Evolutionary conservation across 2,797 vertebrate species (phyloP).

Genomic region (Cheirogaleus major): DNA sequence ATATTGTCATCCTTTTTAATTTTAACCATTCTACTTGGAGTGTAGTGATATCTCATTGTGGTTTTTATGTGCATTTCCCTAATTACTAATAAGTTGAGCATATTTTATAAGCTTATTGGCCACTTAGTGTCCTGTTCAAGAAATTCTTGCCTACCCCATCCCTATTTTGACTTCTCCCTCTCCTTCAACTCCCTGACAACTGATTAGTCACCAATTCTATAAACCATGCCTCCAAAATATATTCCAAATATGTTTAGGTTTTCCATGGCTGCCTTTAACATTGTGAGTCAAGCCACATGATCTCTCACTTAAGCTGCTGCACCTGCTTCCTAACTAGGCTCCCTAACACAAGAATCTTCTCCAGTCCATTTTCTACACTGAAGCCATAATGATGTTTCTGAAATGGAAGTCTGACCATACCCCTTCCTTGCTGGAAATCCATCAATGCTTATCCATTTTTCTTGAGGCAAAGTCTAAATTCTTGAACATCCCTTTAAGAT

Average conservation of each 20-base stretch:
- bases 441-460: not conserved
- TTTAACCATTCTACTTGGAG: not conserved
- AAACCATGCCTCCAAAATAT: not conserved
- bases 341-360: not conserved
- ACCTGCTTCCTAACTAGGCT: not conserved
- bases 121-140: not conserved
- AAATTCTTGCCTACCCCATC: not conserved
- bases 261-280: not conserved
- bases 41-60: not conserved
- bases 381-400: conserved; percentile 12
- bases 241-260: not conserved
- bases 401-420: not conserved
- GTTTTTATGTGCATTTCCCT: not conserved
- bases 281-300: not conserved
- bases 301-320: not conserved
- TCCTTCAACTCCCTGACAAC: not conserved
- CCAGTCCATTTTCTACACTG: not conserved
- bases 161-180: not conserved
- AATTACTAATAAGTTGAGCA: not conserved
- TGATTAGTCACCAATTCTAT: not conserved
- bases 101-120: not conserved
- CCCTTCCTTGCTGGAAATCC: not conserved
- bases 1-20: not conserved
- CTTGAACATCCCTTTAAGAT: not conserved
- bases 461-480: not conserved